Evolutionary conservation across 2,113 vertebrate genomes (phyloP).

Genomic region (Paedocypris sp.): DNA sequence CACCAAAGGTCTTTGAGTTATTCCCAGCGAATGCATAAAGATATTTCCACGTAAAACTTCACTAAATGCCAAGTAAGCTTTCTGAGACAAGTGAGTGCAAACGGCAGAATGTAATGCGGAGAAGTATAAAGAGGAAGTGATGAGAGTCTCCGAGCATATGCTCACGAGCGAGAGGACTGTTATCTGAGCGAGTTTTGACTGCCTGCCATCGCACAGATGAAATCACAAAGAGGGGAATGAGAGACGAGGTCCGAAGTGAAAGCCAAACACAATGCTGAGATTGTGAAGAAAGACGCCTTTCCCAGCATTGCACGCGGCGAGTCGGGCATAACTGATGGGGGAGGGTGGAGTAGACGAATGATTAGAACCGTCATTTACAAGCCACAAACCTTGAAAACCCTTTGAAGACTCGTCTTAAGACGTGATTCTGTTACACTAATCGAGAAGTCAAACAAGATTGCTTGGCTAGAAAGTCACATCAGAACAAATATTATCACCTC

Average conservation of each 20-base stretch:
- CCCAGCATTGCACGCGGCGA: not conserved
- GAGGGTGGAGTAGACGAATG: not conserved
- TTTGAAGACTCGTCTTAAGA: too few relatives aligned
- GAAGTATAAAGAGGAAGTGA: too few relatives aligned
- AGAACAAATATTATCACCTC: too few relatives aligned
- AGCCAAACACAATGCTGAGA: conserved; percentile 11
- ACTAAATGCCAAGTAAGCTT: too few relatives aligned
- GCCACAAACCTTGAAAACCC: not conserved
- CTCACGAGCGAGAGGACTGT: conserved; percentile 1
- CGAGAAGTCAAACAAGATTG: too few relatives aligned
- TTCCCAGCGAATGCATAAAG: too few relatives aligned
- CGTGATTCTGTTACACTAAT: too few relatives aligned
- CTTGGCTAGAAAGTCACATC: too few relatives aligned
- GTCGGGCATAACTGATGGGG: not conserved
- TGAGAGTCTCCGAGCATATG: not conserved
- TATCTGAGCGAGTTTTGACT: conserved; percentile 34
- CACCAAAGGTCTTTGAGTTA: too few relatives aligned
- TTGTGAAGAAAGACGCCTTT: conserved; percentile 9
- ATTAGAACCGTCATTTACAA: not conserved
- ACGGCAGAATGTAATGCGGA: too few relatives aligned
- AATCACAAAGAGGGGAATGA: conserved; percentile 14
- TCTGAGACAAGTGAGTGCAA: too few relatives aligned
- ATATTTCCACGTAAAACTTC: too few relatives aligned
- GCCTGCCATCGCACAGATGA: conserved; percentile 14
- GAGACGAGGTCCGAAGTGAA: conserved; percentile 11